Evolutionary conservation across 37 sponge, comb jelly and placozoan genomes (phyloP).

Genomic region (Crambe crambe): DNA sequence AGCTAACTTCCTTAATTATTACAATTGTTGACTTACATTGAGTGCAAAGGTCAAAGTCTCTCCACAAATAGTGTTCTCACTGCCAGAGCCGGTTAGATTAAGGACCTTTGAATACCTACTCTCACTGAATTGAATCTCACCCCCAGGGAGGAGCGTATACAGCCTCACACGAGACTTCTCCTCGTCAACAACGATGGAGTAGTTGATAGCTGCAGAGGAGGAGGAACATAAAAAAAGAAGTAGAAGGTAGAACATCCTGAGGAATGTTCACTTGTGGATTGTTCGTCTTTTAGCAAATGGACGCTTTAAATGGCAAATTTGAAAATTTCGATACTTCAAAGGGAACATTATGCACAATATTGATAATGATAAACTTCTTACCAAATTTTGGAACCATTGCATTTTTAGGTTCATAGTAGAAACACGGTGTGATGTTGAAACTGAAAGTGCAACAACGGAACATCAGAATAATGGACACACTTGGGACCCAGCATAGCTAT

Average conservation of each 20-base stretch:
- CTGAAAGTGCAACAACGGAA: conserved; percentile 12
- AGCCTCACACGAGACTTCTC: conserved; percentile 8
- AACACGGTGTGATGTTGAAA: conserved; percentile 51
- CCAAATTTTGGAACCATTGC: conserved; percentile 39
- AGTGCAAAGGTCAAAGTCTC: conserved; percentile 35
- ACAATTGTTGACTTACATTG: conserved; percentile 4
- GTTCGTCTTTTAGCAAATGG: no score
- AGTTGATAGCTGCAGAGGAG: conserved; percentile 12
- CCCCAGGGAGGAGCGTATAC: background rate
- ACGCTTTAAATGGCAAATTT: no score
- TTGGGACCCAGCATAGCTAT: no score
- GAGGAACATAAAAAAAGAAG: background rate
- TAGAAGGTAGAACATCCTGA: background rate
- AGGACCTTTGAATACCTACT: background rate
- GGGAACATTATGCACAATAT: no score
- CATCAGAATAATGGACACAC: no score
- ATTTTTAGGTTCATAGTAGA: conserved; percentile 11
- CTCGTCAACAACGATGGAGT: conserved; percentile 20
- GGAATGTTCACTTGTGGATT: background rate
- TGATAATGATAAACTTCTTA: background rate
- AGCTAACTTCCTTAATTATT: no score
- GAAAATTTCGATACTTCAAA: no score
- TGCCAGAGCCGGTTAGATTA: background rate
- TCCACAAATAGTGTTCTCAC: conserved; percentile 11
- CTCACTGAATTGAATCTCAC: background rate